A percentile compares a stretch with the other conserved stretches of the same genome.
These are phyloP conservation scores for Eulimnadia texana DNA, from an alignment of 1,140 invertebrate species.

Conservation along the genomic window DNA sequence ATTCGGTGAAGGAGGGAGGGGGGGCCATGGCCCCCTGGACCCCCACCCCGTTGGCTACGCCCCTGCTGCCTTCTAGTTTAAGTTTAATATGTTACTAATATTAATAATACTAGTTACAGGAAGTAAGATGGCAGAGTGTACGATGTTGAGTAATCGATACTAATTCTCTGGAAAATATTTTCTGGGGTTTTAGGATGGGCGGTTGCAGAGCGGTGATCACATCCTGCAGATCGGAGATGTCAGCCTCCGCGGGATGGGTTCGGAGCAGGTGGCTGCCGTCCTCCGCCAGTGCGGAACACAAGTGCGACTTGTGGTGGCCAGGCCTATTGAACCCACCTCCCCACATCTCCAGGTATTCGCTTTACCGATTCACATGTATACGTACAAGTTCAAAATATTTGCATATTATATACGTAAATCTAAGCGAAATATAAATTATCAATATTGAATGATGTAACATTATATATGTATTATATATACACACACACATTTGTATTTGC, in stretches of 20 bases:
- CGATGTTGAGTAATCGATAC: not conserved
- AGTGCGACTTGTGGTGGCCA: slow-evolving; percentile 76
- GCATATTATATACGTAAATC: too few species aligned
- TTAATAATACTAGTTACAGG: too few species aligned
- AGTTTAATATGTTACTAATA: too few species aligned
- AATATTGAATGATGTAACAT: too few species aligned
- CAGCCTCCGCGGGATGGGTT: slow-evolving; percentile 76
- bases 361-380: not conserved
- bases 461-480: too few species aligned
- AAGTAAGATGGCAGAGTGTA: too few species aligned
- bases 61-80: too few species aligned
- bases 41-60: not conserved
- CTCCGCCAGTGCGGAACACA: slow-evolving; percentile 69
- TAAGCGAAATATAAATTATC: too few species aligned
- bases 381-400: too few species aligned
- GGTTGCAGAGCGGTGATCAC: slow-evolving; percentile 81
- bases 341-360: slow-evolving; percentile 39
- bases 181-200: slow-evolving; percentile 48
- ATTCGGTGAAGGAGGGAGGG: too few species aligned
- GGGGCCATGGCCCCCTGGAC: not conserved
- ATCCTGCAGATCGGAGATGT: slow-evolving; percentile 87
- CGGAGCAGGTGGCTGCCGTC: slow-evolving; percentile 83
- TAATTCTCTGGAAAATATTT: slow-evolving; percentile 5
- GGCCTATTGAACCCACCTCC: slow-evolving; percentile 59
- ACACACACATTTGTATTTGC: too few species aligned